Base-by-base conservation (phyloP, 2,797 vertebrate species). In the Cirrhinus mrigala region DNA sequence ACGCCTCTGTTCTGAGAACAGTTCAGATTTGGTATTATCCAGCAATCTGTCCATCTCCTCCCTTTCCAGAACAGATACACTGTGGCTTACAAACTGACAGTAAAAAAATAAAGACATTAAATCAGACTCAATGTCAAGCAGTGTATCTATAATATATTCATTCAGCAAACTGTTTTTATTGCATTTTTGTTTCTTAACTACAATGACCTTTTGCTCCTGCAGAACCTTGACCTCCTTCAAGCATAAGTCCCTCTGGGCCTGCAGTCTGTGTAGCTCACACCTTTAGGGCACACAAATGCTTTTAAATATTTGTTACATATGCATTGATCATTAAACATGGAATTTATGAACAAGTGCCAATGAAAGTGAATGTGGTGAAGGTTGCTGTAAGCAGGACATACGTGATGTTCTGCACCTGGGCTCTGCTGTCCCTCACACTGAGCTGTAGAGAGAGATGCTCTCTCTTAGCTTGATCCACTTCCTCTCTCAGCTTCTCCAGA, bases 1-100 rank as follows among this genome's bases (percentile, higher is more conserved):
- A 3, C 86, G 85, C 37, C 89, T 90, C 85, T 95, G 94, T 86
- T 91, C 91, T 18, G 94, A 90, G 83, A 95, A 94, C 78, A 96
- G 87, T 69, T 95, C 93, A n/a, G 92, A 89, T 88, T 95, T 95
- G 58, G 92, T 87, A 0, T 15, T 70, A 48, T 92, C 90, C 90
- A 96, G 90, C 87, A 95, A 94, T 64, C 92, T 89, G 52, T 95
- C 92, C 89, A 94, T 84, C 87, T 94, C 93, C 79, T 94, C 90
- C 70, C 92, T 93, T 91, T 96, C 95, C 92, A 95, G 86, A 56
- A 82, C 29, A 0, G 92, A 94, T 82, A 93, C 86, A 1, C 84
- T 40, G 5, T 79, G 52, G 15, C 69, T 73, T 74, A n/a, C 82
- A 84, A 87, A 89, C 78, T 68, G 86, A 48, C 3, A 69, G 48